Evolutionary conservation across 2,888 invertebrate genomes (phyloP).

Genomic region (Cerastis leucographa): DNA sequence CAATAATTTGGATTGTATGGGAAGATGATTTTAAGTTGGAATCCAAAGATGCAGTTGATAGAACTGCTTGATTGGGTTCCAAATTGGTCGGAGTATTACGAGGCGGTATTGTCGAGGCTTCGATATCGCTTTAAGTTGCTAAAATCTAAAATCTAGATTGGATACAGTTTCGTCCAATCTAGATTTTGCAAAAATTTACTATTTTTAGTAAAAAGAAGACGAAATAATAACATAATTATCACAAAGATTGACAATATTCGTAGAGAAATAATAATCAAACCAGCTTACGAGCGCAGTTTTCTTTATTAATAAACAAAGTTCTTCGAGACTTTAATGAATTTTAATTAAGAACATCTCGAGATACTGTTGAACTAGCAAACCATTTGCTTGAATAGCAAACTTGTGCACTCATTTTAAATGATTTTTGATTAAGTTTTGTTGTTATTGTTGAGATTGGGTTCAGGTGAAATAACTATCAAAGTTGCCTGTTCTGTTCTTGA

Average conservation of each 20-base stretch:
- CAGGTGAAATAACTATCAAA: neutral
- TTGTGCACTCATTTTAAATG: conserved; percentile 42
- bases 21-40: neutral
- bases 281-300: conserved; percentile 3
- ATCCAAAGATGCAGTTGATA: neutral
- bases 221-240: neutral
- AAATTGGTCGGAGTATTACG: neutral
- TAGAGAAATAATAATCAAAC: conserved; percentile 21
- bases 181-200: no score
- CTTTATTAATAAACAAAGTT: conserved; percentile 27
- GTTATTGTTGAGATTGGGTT: neutral
- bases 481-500: neutral
- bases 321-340: conserved; percentile 40
- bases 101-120: no score
- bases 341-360: conserved; percentile 34
- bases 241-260: neutral
- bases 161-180: no score
- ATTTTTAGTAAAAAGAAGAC: neutral
- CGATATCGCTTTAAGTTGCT: neutral
- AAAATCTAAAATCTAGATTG: conserved; percentile 12
- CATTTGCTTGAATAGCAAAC: conserved; percentile 41
- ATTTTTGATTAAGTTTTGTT: conserved; percentile 31
- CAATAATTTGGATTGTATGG: neutral
- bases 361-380: conserved; percentile 26
- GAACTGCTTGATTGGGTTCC: neutral